These are phyloP conservation scores for Procavia capensis DNA, from an alignment of 2,113 vertebrate species.

Conservation along the genomic window DNA sequence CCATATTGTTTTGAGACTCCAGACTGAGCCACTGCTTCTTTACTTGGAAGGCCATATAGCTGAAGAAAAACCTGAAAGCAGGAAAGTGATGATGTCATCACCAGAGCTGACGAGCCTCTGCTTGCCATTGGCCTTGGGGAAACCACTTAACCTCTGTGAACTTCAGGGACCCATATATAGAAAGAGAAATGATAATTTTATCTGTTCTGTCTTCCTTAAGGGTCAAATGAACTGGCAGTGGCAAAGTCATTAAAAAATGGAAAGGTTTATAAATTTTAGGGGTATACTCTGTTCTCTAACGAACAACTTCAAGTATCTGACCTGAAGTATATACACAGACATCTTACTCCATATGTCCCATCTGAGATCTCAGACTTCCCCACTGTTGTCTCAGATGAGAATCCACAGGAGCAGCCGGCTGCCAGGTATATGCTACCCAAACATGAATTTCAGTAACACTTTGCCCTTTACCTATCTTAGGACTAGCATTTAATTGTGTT, in stretches of 20 bases:
- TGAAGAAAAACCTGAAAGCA: background rate
- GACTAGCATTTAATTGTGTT: background rate
- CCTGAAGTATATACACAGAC: no score
- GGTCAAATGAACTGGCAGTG: background rate
- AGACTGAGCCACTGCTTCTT: background rate
- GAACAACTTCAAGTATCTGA: background rate
- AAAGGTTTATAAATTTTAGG: background rate
- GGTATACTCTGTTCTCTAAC: background rate
- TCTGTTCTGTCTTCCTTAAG: background rate
- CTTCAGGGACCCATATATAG: background rate
- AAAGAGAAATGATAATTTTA: background rate
- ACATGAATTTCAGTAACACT: accelerated
- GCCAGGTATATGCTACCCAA: no score
- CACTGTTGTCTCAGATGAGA: accelerated
- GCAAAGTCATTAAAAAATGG: background rate
- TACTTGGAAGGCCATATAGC: no score
- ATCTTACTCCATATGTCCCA: background rate
- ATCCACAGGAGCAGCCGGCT: background rate
- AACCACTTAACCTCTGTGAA: background rate
- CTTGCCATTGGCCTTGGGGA: background rate
- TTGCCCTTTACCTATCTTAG: background rate
- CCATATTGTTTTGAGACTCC: background rate
- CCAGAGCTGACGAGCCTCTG: background rate
- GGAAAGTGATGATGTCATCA: background rate
- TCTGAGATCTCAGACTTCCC: background rate